These are phyloP conservation scores for Heliocidaris tuberculata DNA, from an alignment of 35 echinoderm and acorn worm species.

Conservation along the genomic window DNA sequence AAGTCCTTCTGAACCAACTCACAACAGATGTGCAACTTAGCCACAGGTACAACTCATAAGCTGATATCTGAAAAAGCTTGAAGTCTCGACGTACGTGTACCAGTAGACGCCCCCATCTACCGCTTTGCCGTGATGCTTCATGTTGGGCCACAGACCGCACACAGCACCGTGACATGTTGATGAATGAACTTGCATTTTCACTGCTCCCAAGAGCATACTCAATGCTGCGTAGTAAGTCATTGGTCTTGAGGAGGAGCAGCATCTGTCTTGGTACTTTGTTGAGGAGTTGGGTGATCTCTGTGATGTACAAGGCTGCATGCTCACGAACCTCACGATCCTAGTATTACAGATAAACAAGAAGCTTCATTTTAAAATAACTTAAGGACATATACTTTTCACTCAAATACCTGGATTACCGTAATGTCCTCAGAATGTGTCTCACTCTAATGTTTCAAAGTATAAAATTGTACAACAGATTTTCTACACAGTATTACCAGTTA, in stretches of 20 bases:
- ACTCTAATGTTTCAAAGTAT: no score
- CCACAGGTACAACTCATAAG: slow-evolving; percentile 82
- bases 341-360: neutral
- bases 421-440: no score
- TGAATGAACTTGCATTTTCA: slow-evolving; percentile 92
- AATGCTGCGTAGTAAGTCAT: slow-evolving; percentile 91
- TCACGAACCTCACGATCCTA: slow-evolving; percentile 81
- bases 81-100: slow-evolving; percentile 54
- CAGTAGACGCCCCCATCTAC: slow-evolving; percentile 46
- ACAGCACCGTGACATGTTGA: slow-evolving; percentile 98
- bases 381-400: neutral
- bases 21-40: slow-evolving; percentile 40
- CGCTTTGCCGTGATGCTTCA: slow-evolving; percentile 47
- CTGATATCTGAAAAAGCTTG: slow-evolving; percentile 68
- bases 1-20: slow-evolving; percentile 42
- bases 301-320: slow-evolving; percentile 71
- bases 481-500: no score
- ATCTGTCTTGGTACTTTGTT: slow-evolving; percentile 92
- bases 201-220: slow-evolving; percentile 72
- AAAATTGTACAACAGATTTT: no score
- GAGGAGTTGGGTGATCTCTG: slow-evolving; percentile 83
- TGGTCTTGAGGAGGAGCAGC: slow-evolving; percentile 93
- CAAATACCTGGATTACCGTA: no score
- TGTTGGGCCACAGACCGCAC: slow-evolving; percentile 79
- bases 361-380: neutral